These are phyloP conservation scores for Athalia circularis DNA, from an alignment of 2,888 invertebrate species.

Conservation along the genomic window DNA sequence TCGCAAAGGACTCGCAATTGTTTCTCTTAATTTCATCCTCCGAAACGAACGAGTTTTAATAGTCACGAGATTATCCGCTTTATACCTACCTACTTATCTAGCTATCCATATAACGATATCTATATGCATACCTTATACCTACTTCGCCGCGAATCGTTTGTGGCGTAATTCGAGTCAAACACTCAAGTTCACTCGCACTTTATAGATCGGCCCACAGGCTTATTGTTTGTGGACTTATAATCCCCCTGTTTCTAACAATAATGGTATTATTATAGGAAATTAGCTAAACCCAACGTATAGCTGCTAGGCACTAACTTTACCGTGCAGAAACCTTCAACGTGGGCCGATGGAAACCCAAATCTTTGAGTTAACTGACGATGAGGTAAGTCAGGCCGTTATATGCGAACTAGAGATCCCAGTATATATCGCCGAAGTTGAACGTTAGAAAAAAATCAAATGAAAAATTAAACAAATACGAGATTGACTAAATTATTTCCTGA, in stretches of 20 bases:
- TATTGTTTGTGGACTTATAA: constrained; percentile 31
- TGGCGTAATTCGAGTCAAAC: constrained; percentile 14
- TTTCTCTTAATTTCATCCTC: background rate
- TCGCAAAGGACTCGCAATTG: background rate
- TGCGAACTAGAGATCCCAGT: too few species aligned
- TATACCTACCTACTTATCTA: background rate
- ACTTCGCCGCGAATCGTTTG: background rate
- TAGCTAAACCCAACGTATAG: constrained; percentile 5
- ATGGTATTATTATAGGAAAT: constrained; percentile 38
- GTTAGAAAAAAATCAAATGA: too few species aligned
- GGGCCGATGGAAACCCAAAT: too few species aligned
- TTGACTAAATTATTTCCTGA: constrained; percentile 1
- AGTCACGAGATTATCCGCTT: constrained; percentile 17
- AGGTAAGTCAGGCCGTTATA: background rate
- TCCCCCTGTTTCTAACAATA: constrained; percentile 33
- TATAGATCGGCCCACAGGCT: constrained; percentile 21
- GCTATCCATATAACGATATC: too few species aligned
- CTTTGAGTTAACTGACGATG: too few species aligned
- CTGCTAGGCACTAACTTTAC: constrained; percentile 13
- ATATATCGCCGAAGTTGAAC: too few species aligned
- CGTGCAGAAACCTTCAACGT: constrained; percentile 8
- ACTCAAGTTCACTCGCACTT: constrained; percentile 16
- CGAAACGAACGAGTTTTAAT: constrained; percentile 23
- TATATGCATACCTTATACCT: too few species aligned
- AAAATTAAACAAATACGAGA: too few species aligned